Base-by-base conservation (phyloP, 1,140 invertebrate species). In the Camponotus vicinus region DNA sequence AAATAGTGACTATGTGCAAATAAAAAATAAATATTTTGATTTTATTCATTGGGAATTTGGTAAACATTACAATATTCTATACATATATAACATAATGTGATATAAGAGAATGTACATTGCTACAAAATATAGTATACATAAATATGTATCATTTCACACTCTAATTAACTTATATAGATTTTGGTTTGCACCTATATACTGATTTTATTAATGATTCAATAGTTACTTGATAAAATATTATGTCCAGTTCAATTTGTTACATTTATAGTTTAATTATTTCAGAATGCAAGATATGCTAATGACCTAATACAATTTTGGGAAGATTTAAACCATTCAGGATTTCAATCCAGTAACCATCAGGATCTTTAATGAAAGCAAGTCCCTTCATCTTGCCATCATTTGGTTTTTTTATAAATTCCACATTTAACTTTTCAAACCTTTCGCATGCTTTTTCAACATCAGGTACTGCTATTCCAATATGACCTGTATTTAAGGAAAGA, bases 321-420 rank as follows among this genome's bases (percentile, higher is more conserved):
- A 97, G 94, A 15, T 92, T 94, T 69, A 95, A 94, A 40, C 96
- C 94, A 92, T 97, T 98, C 79, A 99, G 97, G 84, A 99, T 99
- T 95, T 99, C 98, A 92, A 99, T 99, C 98, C 98, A 99, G 94
- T 99, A 99, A 59, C 98, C 98, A 95, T 99, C 98, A 0, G 98
- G 98, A 95, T 99, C 98, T 92, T 98, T 97, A 77, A 99, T 98
- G 93, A 99, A 99, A 4, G 98, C 98, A 69, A 99, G 95, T 3
- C 97, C 98, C 94, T 98, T 99, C 98, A 99, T 99, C 94, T 98
- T 98, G 89, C 98, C 98, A 93, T 98, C 98, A 92, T 97, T 96
- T 42, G 98, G 98, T 91, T 97, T 97, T 92, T 99, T 99, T 1
- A 98, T 96, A 95, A 99, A 99, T 86, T 98, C 97, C 34, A 99